A percentile compares a stretch with the other conserved stretches of the same genome.
Conservation (phyloP, 2,113 vertebrate species). For the Fulica atra region DNA sequence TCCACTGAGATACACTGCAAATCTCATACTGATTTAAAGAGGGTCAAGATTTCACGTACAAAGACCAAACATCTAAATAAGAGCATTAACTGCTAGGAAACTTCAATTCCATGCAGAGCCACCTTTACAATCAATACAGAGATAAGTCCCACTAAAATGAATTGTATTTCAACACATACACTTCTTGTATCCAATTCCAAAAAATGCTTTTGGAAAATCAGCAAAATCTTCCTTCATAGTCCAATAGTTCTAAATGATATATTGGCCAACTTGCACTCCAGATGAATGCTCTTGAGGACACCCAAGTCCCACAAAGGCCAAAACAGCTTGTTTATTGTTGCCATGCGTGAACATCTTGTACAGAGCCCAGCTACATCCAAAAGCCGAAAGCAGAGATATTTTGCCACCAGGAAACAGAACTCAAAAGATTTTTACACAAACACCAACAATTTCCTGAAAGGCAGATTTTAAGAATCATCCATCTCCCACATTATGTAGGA, state of each 20-base stretch:
- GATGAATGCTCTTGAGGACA: neutral
- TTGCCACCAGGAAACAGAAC: neutral
- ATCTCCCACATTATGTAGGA: neutral
- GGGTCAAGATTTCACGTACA: neutral
- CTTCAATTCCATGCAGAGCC: neutral
- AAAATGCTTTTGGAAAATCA: neutral
- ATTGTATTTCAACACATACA: neutral
- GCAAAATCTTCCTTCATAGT: neutral
- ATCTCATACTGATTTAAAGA: neutral
- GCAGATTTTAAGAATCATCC: neutral
- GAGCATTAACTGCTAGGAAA: neutral
- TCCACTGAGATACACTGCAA: neutral
- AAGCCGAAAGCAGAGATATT: neutral
- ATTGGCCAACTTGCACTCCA: neutral
- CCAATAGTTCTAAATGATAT: neutral
- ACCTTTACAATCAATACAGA: neutral
- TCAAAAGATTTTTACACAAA: neutral
- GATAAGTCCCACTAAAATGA: neutral
- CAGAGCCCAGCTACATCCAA: neutral
- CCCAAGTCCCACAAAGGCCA: neutral
- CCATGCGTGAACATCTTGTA: neutral
- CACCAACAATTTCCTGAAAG: neutral
- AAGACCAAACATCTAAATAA: neutral
- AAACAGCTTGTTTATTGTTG: neutral
- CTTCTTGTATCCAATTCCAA: neutral